Evolutionary conservation across 2,888 invertebrate genomes (phyloP).

Genomic region (Drosophila kambysellisi): DNA sequence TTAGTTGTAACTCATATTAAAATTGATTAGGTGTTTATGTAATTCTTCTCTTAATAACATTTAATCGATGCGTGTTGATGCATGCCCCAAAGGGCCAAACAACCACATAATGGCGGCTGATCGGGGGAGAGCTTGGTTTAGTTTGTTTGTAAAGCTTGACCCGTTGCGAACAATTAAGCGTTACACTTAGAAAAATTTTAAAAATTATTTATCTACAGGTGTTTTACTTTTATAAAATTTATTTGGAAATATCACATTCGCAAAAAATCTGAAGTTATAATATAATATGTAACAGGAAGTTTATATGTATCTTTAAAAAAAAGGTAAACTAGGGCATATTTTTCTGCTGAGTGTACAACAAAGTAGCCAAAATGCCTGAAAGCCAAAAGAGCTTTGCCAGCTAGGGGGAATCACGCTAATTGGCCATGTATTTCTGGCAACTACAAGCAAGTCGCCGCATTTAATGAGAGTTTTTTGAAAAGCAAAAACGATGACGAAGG

Average conservation of each 20-base stretch:
- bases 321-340: neutral
- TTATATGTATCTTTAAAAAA: no score
- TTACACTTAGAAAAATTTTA: slow-evolving; percentile 2
- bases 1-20: slow-evolving; percentile 47
- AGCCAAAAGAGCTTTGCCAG: slow-evolving; percentile 18
- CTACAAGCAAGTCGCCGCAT: slow-evolving; percentile 70
- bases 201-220: no score
- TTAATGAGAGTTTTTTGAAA: slow-evolving; percentile 71
- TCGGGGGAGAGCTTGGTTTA: neutral
- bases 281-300: neutral
- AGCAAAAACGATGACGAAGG: slow-evolving; percentile 39
- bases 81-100: slow-evolving; percentile 47
- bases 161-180: slow-evolving; percentile 60
- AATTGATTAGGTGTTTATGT: slow-evolving; percentile 72
- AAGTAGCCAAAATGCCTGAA: slow-evolving; percentile 25
- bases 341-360: slow-evolving; percentile 34
- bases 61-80: slow-evolving; percentile 66
- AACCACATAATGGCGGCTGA: slow-evolving; percentile 45
- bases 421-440: slow-evolving; percentile 68
- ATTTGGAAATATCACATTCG: neutral
- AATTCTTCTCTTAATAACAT: slow-evolving; percentile 69
- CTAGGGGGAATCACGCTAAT: slow-evolving; percentile 68
- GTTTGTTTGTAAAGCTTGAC: slow-evolving; percentile 11
- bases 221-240: neutral
- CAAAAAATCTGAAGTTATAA: neutral